Evolutionary conservation across 2,888 invertebrate genomes (phyloP), one percentile per base, ranked within the genome.

Genomic region (Drosophila emarginata): DNA sequence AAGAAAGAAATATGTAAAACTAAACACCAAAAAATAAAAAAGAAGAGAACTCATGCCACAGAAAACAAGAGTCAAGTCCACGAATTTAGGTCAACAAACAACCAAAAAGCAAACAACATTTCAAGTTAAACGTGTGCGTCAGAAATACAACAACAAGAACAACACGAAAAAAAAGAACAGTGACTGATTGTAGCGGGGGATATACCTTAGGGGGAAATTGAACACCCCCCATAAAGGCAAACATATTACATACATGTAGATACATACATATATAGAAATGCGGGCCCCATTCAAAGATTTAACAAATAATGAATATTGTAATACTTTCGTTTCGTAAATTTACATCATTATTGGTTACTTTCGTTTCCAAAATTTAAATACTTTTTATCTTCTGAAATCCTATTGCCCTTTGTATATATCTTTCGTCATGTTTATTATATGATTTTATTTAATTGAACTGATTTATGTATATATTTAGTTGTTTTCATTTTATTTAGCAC

Each of bases 81-180:
- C 69, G 74, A 73, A 87, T 85, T 85, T 85, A 78, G 87, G 84
- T 87, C 84, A 81, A 51, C 64, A 67, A 66, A 56, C 63, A 72
- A 69, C 53, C 26, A 62, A 61, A 60, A 62, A 23, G 61, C 40
- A 63, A 54, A 67, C 54, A 61, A 50, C 54, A 61, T 67, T 14
- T 60, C 60, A 60, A 51, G 60, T 60, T 51, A 60, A 76, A 76
- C 81, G 70, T 81, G 79, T 84, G 45, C 45, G 76, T 66, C 80
- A 70, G 59, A 72, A 66, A 59, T 28, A 63, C 60, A 14, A 64
- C 12, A 18, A 50, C 40, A 18, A 32, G 3, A 23, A 26, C 26
- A 74, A 67, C 58, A 36, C 63, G 60, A 14, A 64, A 9, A 21
- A 36, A 26, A 21, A 40, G 14, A 21, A 45, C 54, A 45, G 14